Base-by-base conservation (phyloP, 2,888 invertebrate genomes). In the Busseola fusca region DNA sequence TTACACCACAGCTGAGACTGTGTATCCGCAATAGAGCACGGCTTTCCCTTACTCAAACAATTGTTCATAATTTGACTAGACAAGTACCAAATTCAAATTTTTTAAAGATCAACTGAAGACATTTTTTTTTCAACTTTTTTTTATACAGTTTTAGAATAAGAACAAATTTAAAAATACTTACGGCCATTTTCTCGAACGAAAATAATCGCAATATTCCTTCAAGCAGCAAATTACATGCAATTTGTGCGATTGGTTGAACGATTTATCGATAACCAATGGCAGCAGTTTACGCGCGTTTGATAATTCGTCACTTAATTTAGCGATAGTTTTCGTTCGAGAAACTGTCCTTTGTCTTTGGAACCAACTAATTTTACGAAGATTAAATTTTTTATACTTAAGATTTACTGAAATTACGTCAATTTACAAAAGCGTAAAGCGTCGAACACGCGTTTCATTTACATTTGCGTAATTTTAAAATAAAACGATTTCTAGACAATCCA, bases 41-140 rank as follows among this genome's bases (percentile, higher is more conserved):
- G 2, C 37, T 57, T 62, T 27, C 21, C 64, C 48, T 58, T 12
- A 30, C n/a, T 63, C 7, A 58, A 52, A 27, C 14, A 42, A 12
- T 9, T 37, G 14, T 67, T 68, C 42, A 64, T 62, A 79, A 80
- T 82, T 85, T 87, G 87, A 87, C 87, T 87, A 87, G 87, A 87
- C 50, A 75, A 64, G n/a, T 74, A 78, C 76, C 68, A 84, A 77
- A 78, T 69, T 30, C 69, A 71, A 79, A 5, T 37, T 62, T 37
- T 25, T 30, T n/a, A 34, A 71, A 45, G 50, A 75, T 64, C 21
- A 14, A 56, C 1, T 40, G 2, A 67, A 37, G 3, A 34, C 0
- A 1, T 37, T 52, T 25, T 30, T 54, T 74, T 50, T 40, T 45
- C 3, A 10, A n/a, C 18, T 54, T 30, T 40, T 52, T 40, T 54